Evolutionary conservation across 35 echinoderm and acorn worm species (phyloP).

Genomic region (Eucidaris tribuloides): DNA sequence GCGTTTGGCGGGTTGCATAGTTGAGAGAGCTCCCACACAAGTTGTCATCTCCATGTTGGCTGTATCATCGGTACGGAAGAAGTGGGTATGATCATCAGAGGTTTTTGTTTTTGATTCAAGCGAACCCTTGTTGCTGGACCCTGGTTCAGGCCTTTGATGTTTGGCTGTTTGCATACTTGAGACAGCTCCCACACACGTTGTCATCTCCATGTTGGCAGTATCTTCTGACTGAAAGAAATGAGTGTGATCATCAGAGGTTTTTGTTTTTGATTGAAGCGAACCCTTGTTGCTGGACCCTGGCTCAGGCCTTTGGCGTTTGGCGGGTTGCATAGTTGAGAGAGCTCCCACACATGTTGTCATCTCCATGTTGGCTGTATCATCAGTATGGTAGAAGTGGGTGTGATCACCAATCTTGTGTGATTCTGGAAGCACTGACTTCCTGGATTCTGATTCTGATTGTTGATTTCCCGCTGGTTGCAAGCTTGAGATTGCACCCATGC

Average conservation of each 20-base stretch:
- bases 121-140: too few species aligned
- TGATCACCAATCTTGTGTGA: not conserved
- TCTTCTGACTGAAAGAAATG: not conserved
- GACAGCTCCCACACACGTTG: constrained; percentile 17
- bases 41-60: constrained; percentile 51
- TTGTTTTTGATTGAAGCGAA: too few species aligned
- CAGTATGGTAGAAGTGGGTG: constrained; percentile 6
- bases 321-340: not conserved
- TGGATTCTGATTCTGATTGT: too few species aligned
- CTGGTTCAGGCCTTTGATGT: too few species aligned
- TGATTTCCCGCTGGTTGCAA: too few species aligned
- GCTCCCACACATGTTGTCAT: constrained; percentile 38
- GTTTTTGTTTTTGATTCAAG: too few species aligned
- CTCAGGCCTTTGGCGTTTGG: not conserved
- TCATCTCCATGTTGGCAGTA: constrained; percentile 53
- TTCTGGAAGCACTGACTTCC: too few species aligned
- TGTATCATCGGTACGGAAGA: constrained; percentile 31
- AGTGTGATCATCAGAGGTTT: not conserved
- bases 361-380: constrained; percentile 29
- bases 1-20: not conserved
- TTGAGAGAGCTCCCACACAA: constrained; percentile 18
- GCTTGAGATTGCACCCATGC: too few species aligned
- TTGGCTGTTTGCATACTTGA: too few species aligned
- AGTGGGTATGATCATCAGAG: constrained; percentile 13
- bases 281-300: not conserved